Evolutionary conservation across 1,140 invertebrate genomes (phyloP).

Genomic region (Drosophila punjabiensis): DNA sequence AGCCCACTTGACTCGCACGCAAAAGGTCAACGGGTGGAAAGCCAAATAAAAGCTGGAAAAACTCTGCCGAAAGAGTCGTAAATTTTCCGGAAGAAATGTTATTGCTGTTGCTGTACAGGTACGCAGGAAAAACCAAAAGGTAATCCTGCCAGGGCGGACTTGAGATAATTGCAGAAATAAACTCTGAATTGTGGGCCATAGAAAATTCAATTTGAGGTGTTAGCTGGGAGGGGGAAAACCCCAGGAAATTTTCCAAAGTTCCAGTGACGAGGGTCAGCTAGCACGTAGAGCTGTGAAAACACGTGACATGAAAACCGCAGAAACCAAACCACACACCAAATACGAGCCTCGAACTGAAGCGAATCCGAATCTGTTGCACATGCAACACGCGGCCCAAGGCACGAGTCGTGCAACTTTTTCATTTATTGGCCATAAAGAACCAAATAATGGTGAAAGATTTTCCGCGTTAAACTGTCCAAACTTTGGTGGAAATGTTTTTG

Average conservation of each 20-base stretch:
- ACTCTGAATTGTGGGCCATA: constrained; percentile 51
- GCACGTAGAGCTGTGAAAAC: constrained; percentile 42
- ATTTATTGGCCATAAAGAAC: constrained; percentile 74
- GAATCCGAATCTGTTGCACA: constrained; percentile 51
- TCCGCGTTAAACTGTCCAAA: constrained; percentile 65
- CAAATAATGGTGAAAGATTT: constrained; percentile 46
- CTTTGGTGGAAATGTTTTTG: constrained; percentile 21
- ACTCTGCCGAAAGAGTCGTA: constrained; percentile 30
- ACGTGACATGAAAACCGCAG: constrained; percentile 42
- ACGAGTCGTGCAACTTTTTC: constrained; percentile 52
- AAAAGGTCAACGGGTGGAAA: constrained; percentile 60
- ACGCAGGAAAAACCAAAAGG: constrained; percentile 30
- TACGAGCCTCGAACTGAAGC: constrained; percentile 16
- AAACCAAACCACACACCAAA: constrained; percentile 1
- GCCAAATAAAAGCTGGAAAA: constrained; percentile 36
- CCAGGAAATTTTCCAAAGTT: constrained; percentile 16
- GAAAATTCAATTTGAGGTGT: constrained; percentile 44
- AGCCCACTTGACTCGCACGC: constrained; percentile 63
- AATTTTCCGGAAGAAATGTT: constrained; percentile 21
- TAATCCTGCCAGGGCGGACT: constrained; percentile 18
- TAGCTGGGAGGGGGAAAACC: constrained; percentile 18
- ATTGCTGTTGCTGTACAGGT: background rate
- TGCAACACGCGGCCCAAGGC: constrained; percentile 40
- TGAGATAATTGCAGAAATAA: constrained; percentile 54
- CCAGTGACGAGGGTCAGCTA: constrained; percentile 25